Percentiles rank a stretch among this genome's conserved stretches.
Conservation (phyloP, 2,888 invertebrate species). For the Lottia scabra region DNA sequence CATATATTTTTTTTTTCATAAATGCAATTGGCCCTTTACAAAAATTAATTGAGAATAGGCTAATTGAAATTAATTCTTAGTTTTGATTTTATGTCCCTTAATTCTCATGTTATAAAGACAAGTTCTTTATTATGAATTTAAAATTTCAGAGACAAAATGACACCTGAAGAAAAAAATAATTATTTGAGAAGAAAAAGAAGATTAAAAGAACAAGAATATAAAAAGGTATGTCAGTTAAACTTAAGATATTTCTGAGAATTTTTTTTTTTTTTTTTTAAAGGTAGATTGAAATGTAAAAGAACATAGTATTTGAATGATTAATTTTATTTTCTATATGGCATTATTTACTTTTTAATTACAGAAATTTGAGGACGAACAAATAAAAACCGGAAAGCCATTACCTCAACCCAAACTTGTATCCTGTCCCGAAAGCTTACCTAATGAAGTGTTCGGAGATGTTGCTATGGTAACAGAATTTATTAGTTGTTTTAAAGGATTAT, state of each 20-base stretch:
- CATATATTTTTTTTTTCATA: no score
- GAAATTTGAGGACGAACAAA: slow-evolving; percentile 61
- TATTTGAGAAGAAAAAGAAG: slow-evolving; percentile 53
- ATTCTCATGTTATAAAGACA: no score
- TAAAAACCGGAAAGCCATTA: slow-evolving; percentile 55
- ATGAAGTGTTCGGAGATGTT: slow-evolving; percentile 68
- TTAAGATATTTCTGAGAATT: no score
- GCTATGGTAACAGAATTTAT: slow-evolving; percentile 70
- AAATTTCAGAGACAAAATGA: slow-evolving; percentile 57
- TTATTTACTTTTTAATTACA: slow-evolving; percentile 21
- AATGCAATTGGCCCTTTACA: no score
- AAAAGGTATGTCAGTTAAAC: slow-evolving; percentile 23
- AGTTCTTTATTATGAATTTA: no score
- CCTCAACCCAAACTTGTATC: slow-evolving; percentile 62
- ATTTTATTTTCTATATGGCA: no score
- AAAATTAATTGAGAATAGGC: no score
- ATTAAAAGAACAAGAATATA: slow-evolving; percentile 31
- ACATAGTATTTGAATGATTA: no score
- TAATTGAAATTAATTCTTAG: no score
- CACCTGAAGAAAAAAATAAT: slow-evolving; percentile 54
- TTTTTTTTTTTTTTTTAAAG: no score
- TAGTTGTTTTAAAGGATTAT: slow-evolving; percentile 62
- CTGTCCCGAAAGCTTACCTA: slow-evolving; percentile 67
- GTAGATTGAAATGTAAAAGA: no score
- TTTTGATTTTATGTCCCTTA: no score